These are phyloP conservation scores for Cydia strobilella DNA, from an alignment of 1,140 invertebrate species.

Conservation along the genomic window DNA sequence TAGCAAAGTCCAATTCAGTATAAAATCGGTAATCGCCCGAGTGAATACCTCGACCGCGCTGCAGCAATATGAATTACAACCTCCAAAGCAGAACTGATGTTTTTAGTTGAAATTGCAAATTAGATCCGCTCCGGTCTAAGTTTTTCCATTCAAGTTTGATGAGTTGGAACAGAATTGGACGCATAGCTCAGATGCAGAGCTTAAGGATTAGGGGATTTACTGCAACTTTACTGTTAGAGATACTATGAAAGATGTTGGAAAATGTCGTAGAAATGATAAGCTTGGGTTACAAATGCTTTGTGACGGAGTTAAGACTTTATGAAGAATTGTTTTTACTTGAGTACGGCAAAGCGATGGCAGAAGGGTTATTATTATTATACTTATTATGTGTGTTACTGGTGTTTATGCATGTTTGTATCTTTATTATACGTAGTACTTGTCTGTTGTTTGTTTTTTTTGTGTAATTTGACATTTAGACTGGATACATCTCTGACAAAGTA, in stretches of 20 bases:
- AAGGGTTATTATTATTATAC: too few relatives aligned
- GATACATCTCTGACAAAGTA: too few relatives aligned
- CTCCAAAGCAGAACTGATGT: not conserved
- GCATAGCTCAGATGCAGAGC: not conserved
- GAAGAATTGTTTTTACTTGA: not conserved
- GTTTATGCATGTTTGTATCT: too few relatives aligned
- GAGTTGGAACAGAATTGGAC: not conserved
- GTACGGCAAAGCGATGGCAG: too few relatives aligned
- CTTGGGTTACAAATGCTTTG: not conserved
- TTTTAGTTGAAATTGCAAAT: constrained; percentile 14
- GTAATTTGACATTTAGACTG: too few relatives aligned
- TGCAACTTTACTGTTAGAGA: not conserved
- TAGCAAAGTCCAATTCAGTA: too few relatives aligned
- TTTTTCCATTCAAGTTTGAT: constrained; percentile 1
- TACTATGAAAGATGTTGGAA: not conserved
- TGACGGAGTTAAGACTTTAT: not conserved
- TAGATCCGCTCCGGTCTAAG: not conserved
- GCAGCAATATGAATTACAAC: not conserved
- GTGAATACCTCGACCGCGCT: too few relatives aligned
- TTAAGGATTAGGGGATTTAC: not conserved
- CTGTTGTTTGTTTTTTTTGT: too few relatives aligned
- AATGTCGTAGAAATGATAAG: not conserved
- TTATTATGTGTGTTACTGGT: too few relatives aligned
- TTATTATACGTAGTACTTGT: too few relatives aligned
- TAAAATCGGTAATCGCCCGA: too few relatives aligned